phyloP scores from a whole-genome alignment of 2,113 vertebrate genomes.

The Pomatostomus ruficeps region DNA sequence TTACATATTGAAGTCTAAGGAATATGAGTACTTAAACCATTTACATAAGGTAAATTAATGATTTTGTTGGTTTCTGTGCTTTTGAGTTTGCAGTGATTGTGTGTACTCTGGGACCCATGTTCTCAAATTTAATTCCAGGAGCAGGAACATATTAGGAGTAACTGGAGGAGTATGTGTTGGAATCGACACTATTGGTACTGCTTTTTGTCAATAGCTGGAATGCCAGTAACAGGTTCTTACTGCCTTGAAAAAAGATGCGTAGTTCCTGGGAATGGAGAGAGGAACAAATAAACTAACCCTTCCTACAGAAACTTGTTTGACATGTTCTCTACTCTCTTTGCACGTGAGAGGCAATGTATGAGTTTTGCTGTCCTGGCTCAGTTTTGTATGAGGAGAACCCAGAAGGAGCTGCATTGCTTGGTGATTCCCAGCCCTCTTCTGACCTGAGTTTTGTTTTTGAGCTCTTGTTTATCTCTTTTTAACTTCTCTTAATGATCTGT shows the following conservation, averaged over 20 bases:
- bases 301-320: neutral
- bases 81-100: neutral
- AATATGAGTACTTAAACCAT: neutral
- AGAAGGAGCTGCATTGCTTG: neutral
- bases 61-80: neutral
- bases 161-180: neutral
- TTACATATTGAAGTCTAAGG: neutral
- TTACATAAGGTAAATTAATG: neutral
- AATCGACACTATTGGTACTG: neutral
- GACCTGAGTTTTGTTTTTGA: neutral
- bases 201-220: neutral
- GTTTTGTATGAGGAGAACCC: neutral
- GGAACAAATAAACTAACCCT: neutral
- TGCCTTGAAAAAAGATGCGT: neutral
- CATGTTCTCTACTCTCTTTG: neutral
- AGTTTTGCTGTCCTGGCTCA: neutral
- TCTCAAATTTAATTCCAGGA: neutral
- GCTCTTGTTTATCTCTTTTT: neutral
- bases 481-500: neutral
- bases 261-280: neutral
- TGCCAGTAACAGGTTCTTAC: neutral
- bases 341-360: rapidly evolving
- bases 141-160: neutral
- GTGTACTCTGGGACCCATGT: neutral
- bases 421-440: neutral